Percentiles rank a stretch among this genome's conserved stretches.
Evolutionary conservation across 2,113 vertebrate genomes (phyloP).

Genomic region (Cervus canadensis): DNA sequence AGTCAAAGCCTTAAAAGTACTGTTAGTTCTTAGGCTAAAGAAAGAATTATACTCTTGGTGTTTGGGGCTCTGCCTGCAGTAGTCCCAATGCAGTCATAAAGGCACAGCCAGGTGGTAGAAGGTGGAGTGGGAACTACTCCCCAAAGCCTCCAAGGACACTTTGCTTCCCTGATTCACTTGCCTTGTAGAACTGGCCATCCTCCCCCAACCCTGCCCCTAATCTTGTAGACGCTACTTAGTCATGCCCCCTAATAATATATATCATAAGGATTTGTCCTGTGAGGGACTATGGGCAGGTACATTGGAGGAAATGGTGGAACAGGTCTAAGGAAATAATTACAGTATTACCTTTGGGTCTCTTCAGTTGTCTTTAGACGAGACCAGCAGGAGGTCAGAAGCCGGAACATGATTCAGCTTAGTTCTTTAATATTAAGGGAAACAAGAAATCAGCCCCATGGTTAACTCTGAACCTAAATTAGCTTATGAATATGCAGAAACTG

Average conservation of each 20-base stretch:
- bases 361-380: not conserved
- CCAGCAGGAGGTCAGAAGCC: slow-evolving; percentile 32
- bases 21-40: not conserved
- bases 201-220: not conserved
- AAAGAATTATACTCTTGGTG: not conserved
- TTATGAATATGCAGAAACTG: not conserved
- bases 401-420: slow-evolving; percentile 44
- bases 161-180: not conserved
- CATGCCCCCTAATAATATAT: not conserved
- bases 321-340: not conserved
- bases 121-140: not conserved
- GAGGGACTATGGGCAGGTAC: not conserved
- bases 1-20: slow-evolving; percentile 35
- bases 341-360: slow-evolving; percentile 13
- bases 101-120: not conserved
- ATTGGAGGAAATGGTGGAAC: not conserved
- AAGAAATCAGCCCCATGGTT: not conserved
- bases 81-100: not conserved
- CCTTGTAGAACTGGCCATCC: not conserved
- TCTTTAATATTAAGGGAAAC: slow-evolving; percentile 26
- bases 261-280: not conserved
- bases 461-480: not conserved
- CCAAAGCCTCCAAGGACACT: not conserved
- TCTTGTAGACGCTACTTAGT: not conserved
- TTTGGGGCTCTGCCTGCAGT: not conserved